A percentile compares a stretch with the other conserved stretches of the same genome.
Conservation (phyloP, 2,113 vertebrate genomes). For the Ascaphus truei region DNA sequence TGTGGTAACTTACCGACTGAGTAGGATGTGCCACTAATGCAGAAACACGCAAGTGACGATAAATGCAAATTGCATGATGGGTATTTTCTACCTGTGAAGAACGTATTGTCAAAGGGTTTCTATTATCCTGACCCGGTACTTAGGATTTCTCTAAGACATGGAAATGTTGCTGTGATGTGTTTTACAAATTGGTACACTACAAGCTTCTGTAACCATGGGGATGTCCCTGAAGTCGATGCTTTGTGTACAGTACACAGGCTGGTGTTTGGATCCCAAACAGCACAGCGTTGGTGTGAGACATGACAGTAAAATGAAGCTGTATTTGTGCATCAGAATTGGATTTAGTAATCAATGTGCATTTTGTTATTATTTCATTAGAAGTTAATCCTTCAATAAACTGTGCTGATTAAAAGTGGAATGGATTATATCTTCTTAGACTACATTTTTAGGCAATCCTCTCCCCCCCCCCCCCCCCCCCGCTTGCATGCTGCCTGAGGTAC, state of each 20-base stretch:
- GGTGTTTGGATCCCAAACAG: conserved; percentile 38
- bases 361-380: conserved; percentile 52
- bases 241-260: conserved; percentile 38
- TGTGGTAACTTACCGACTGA: not conserved
- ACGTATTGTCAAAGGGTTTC: conserved; percentile 6
- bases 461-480: no score
- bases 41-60: conserved; percentile 17
- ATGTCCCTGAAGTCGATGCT: conserved; percentile 28
- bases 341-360: conserved; percentile 75
- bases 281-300: conserved; percentile 41
- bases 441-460: no score
- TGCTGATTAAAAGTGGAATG: conserved; percentile 49
- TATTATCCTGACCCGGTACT: not conserved
- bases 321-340: conserved; percentile 48
- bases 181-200: conserved; percentile 44
- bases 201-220: conserved; percentile 42
- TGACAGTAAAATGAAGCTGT: conserved; percentile 23
- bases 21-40: not conserved
- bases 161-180: conserved; percentile 39
- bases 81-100: conserved; percentile 18
- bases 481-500: conserved; percentile 76
- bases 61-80: conserved; percentile 7
- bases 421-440: conserved; percentile 61
- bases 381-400: conserved; percentile 59
- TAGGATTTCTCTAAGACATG: conserved; percentile 3